A percentile compares a stretch with the other conserved stretches of the same genome.
Evolutionary conservation across 2,888 invertebrate genomes (phyloP).

Genomic region (Papilio elwesi): DNA sequence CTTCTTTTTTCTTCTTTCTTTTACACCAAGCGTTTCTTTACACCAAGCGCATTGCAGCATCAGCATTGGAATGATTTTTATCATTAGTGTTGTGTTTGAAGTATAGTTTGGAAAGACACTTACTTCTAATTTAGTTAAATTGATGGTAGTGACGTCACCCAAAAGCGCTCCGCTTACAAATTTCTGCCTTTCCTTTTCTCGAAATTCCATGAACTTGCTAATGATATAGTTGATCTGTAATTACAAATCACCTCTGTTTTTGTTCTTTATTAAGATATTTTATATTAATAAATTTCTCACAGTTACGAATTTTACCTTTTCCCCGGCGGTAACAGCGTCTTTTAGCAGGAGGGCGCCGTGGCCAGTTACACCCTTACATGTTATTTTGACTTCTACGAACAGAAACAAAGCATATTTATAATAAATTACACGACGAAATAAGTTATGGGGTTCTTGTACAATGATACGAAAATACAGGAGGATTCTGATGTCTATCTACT

Average conservation of each 20-base stretch:
- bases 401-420: too few species aligned
- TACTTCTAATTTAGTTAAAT: slow-evolving; percentile 85
- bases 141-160: slow-evolving; percentile 90
- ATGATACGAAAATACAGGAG: too few species aligned
- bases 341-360: slow-evolving; percentile 88
- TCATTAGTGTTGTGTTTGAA: too few species aligned
- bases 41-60: too few species aligned
- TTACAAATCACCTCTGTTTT: slow-evolving; percentile 49
- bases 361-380: slow-evolving; percentile 88
- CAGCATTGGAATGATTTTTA: too few species aligned
- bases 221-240: slow-evolving; percentile 76
- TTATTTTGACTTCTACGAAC: slow-evolving; percentile 85
- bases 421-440: slow-evolving; percentile 23
- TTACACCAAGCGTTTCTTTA: too few species aligned
- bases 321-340: slow-evolving; percentile 85
- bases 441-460: neutral
- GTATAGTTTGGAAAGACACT: neutral
- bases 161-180: slow-evolving; percentile 76
- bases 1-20: too few species aligned
- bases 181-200: slow-evolving; percentile 84
- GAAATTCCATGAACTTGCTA: slow-evolving; percentile 86
- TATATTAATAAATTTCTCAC: neutral
- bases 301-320: slow-evolving; percentile 80
- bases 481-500: too few species aligned
- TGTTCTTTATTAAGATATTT: too few species aligned